Conservation (phyloP, 1,140 invertebrate genomes). For the Cecropterus lyciades region DNA sequence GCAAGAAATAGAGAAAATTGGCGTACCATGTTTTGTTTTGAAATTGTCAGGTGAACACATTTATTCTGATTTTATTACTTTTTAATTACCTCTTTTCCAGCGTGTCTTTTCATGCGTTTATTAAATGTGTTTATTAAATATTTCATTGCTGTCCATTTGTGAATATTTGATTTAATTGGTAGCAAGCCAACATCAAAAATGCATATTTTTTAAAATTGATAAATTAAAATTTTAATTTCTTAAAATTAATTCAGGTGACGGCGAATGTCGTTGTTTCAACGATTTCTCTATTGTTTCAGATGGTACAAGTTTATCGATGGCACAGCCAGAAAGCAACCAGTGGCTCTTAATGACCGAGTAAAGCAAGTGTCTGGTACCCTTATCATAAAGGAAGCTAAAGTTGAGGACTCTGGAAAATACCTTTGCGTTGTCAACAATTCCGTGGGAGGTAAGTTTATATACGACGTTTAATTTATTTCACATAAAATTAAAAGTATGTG, state of each 20-base stretch:
- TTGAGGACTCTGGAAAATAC: constrained; percentile 97
- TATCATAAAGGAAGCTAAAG: constrained; percentile 95
- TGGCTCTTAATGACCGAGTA: constrained; percentile 93
- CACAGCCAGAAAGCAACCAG: constrained; percentile 92
- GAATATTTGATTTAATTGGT: background rate
- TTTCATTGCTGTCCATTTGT: background rate
- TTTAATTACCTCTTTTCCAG: too few relatives aligned
- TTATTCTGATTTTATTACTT: too few relatives aligned
- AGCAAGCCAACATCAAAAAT: background rate
- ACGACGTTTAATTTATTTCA: background rate
- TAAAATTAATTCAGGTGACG: background rate
- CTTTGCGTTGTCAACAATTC: constrained; percentile 97
- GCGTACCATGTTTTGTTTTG: too few relatives aligned
- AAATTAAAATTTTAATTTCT: background rate
- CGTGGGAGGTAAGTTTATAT: constrained; percentile 87
- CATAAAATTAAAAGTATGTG: too few relatives aligned
- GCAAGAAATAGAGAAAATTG: too few relatives aligned
- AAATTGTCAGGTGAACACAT: too few relatives aligned
- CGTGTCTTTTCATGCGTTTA: too few relatives aligned
- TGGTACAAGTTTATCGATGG: constrained; percentile 97
- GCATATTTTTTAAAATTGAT: background rate
- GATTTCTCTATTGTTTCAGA: constrained; percentile 87
- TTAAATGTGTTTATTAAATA: too few relatives aligned
- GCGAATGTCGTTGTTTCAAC: constrained; percentile 42
- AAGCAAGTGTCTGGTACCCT: constrained; percentile 97